Evolutionary conservation across 2,888 invertebrate genomes (phyloP).

Genomic region (Notocelia uddmanniana): DNA sequence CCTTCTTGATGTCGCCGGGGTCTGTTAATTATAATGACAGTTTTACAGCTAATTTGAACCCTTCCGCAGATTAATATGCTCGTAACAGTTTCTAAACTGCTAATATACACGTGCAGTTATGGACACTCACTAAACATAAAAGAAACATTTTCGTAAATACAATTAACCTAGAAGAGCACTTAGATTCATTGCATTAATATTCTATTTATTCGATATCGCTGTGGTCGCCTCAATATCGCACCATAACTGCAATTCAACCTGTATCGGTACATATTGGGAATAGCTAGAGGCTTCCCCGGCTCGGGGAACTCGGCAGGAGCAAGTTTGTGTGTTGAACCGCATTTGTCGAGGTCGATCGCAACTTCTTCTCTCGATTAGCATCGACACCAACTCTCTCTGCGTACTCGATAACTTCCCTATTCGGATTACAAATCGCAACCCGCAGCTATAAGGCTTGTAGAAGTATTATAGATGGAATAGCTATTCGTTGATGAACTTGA

Average conservation of each 20-base stretch:
- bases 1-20: conserved; percentile 40
- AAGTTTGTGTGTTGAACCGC: conserved; percentile 78
- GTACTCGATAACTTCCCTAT: conserved; percentile 50
- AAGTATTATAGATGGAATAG: no score
- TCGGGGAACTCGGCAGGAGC: conserved; percentile 54
- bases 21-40: conserved; percentile 39
- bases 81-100: conserved; percentile 29
- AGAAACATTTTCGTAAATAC: neutral
- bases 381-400: conserved; percentile 69
- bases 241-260: conserved; percentile 31
- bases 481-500: neutral
- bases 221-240: conserved; percentile 10
- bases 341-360: conserved; percentile 70
- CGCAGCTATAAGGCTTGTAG: neutral
- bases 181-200: neutral
- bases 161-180: no score
- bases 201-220: no score
- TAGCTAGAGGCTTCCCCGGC: conserved; percentile 31
- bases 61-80: conserved; percentile 24
- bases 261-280: conserved; percentile 35
- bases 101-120: conserved; percentile 4
- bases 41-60: conserved; percentile 39
- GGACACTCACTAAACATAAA: neutral
- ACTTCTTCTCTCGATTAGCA: conserved; percentile 71
- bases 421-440: conserved; percentile 49